A percentile compares a stretch with the other conserved stretches of the same genome.
These are phyloP conservation scores for Athalia cordata DNA, from an alignment of 2,888 invertebrate genomes.

Conservation along the genomic window DNA sequence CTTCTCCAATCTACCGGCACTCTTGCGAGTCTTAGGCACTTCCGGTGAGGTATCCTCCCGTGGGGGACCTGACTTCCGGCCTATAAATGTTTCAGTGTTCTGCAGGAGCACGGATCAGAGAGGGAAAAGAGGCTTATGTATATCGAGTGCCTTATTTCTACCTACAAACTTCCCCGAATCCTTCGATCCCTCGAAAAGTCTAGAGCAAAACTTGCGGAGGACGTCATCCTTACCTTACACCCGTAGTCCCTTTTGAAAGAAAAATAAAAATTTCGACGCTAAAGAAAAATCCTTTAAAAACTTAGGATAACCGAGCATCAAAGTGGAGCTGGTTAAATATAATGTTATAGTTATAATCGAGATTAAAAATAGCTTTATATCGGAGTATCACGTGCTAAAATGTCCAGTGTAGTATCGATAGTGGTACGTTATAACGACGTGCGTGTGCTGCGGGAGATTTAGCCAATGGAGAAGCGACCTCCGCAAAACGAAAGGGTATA, in stretches of 20 bases:
- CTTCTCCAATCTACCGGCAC: constrained; percentile 55
- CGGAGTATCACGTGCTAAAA: constrained; percentile 63
- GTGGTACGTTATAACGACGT: constrained; percentile 69
- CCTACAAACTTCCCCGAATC: constrained; percentile 24
- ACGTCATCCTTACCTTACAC: not conserved
- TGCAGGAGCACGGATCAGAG: constrained; percentile 42
- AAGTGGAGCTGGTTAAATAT: not conserved
- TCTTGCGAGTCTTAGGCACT: constrained; percentile 69
- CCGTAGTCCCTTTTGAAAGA: not conserved
- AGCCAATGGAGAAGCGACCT: constrained; percentile 65
- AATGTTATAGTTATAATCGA: not conserved
- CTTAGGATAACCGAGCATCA: not conserved
- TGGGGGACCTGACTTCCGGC: constrained; percentile 64
- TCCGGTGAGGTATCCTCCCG: constrained; percentile 68
- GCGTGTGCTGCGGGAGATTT: constrained; percentile 71
- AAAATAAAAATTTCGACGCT: constrained; percentile 7
- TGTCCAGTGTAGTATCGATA: constrained; percentile 67
- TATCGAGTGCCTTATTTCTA: constrained; percentile 47
- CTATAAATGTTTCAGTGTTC: constrained; percentile 64
- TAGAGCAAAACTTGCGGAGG: not conserved
- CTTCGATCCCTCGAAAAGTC: not conserved
- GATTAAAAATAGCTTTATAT: constrained; percentile 65
- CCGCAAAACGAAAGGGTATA: constrained; percentile 52
- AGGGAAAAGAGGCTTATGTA: constrained; percentile 51
- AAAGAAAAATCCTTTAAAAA: not conserved